Conservation (phyloP, 23 tunicate species). For the Clavelina lepadiformis region DNA sequence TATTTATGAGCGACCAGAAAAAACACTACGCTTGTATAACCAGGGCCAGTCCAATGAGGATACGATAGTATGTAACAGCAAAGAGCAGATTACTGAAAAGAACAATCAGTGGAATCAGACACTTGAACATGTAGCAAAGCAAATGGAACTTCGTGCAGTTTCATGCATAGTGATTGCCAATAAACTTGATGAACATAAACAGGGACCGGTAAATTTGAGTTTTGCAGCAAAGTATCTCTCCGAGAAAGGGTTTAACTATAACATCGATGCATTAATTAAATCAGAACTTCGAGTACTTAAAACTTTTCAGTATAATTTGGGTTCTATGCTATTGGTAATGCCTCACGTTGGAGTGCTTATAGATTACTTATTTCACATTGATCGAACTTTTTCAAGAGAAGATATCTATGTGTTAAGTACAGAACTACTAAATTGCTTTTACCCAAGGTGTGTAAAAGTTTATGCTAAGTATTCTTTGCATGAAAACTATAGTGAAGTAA, state of each 20-base stretch:
- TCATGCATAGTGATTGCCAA: constrained; percentile 44
- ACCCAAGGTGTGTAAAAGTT: constrained; percentile 8
- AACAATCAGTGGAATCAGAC: constrained; percentile 42
- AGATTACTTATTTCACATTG: background rate
- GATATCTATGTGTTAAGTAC: background rate
- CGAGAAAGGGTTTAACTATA: constrained; percentile 16
- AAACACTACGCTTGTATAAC: background rate
- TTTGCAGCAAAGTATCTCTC: constrained; percentile 15
- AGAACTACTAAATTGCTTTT: constrained; percentile 16
- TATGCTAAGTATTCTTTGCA: constrained; percentile 13
- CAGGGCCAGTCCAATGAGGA: background rate
- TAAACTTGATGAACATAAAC: constrained; percentile 17
- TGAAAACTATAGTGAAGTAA: too few species aligned
- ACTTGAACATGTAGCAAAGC: constrained; percentile 32
- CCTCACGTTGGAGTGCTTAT: constrained; percentile 23
- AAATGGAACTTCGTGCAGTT: constrained; percentile 47
- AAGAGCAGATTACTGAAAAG: background rate
- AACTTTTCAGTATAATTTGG: constrained; percentile 20
- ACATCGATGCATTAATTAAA: constrained; percentile 17
- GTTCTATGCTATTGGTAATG: constrained; percentile 10
- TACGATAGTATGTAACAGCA: background rate
- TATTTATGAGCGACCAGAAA: constrained; percentile 1
- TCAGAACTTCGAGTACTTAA: constrained; percentile 58
- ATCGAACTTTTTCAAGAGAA: background rate
- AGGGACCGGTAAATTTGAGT: constrained; percentile 9